Percentiles rank a stretch among this genome's conserved stretches.
Evolutionary conservation across 2,888 invertebrate species (phyloP).

Genomic region (Zaprionus lineosus): DNA sequence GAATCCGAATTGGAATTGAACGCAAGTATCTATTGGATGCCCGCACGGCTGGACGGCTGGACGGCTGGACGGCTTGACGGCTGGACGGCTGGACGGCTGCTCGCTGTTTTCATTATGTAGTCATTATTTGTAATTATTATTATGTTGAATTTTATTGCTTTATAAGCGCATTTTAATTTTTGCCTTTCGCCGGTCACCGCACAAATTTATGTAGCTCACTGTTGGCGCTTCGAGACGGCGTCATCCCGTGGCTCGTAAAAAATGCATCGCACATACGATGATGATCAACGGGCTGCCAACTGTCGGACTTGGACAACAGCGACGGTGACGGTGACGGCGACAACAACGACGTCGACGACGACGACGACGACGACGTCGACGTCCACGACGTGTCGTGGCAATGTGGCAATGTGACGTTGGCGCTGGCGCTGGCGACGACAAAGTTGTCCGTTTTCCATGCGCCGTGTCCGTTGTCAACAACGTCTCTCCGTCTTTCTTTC

Average conservation of each 20-base stretch:
- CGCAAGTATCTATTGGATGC: neutral
- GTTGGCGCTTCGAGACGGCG: slow-evolving; percentile 17
- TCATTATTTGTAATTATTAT: slow-evolving; percentile 64
- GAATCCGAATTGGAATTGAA: neutral
- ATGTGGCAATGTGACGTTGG: neutral
- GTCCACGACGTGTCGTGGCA: neutral
- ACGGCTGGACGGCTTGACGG: slow-evolving; percentile 17
- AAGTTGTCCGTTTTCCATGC: slow-evolving; percentile 55
- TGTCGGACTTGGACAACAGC: slow-evolving; percentile 32
- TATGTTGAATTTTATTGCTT: slow-evolving; percentile 75
- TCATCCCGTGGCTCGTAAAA: slow-evolving; percentile 57
- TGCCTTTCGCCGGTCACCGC: slow-evolving; percentile 66
- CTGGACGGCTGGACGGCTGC: slow-evolving; percentile 21
- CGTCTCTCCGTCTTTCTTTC: slow-evolving; percentile 35
- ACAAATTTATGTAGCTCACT: slow-evolving; percentile 59
- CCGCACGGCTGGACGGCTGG: slow-evolving; percentile 37
- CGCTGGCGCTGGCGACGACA: slow-evolving; percentile 28
- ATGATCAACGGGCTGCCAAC: slow-evolving; percentile 71
- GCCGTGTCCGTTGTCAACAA: slow-evolving; percentile 75
- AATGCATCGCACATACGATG: slow-evolving; percentile 71
- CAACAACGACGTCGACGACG: slow-evolving; percentile 1
- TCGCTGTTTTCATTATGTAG: slow-evolving; percentile 52
- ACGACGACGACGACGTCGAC: slow-evolving; percentile 1
- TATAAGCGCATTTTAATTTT: slow-evolving; percentile 79
- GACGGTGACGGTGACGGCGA: neutral